Conservation (phyloP, 2,797 vertebrate species). For the Sebastes steindachneri region DNA sequence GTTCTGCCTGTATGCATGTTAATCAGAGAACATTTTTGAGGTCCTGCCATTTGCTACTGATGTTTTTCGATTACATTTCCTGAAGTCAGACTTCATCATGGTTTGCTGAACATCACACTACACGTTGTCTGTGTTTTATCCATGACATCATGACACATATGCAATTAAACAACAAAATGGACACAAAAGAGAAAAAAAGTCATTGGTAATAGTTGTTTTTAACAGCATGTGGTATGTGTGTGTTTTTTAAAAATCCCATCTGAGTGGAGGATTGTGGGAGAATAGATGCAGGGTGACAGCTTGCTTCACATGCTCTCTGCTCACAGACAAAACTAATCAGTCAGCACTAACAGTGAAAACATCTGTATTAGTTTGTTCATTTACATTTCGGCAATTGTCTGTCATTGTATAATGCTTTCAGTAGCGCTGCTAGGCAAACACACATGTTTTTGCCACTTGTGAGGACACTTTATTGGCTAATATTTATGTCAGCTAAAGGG, state of each 20-base stretch:
- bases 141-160: background rate
- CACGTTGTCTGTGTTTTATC: background rate
- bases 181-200: background rate
- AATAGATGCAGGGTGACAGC: background rate
- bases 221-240: background rate
- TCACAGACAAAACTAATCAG: background rate
- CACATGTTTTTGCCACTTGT: background rate
- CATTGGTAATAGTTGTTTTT: background rate
- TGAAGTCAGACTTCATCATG: background rate
- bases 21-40: background rate
- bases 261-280: conserved; percentile 1
- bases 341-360: background rate
- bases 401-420: background rate
- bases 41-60: background rate
- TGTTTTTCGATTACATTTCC: background rate
- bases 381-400: background rate
- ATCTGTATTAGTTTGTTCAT: background rate
- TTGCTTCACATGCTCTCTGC: background rate
- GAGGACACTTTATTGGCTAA: background rate
- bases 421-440: background rate
- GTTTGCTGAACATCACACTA: background rate
- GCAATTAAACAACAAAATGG: background rate
- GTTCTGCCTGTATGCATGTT: background rate
- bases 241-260: background rate
- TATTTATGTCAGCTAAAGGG: background rate